Evolutionary conservation across 2,797 vertebrate genomes (phyloP), one percentile per base, ranked within the genome.

Genomic region (Anomalospiza imberbis): DNA sequence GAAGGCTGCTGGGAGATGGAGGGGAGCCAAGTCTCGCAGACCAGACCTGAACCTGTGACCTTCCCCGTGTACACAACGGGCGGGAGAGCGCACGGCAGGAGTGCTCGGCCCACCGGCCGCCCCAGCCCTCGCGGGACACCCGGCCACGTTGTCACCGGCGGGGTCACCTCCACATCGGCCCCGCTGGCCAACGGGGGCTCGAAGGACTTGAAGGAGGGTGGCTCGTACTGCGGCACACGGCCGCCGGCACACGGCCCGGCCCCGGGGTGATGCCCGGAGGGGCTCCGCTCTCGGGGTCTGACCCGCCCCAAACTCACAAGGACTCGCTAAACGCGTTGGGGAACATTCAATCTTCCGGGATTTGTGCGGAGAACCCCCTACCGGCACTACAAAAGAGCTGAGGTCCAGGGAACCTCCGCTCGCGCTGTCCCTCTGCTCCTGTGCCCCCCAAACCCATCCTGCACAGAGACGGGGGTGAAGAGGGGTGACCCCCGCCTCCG

Each of bases 41-140:
- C 94, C 95, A 92, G 97, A 97, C 88, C 97, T 97, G 97, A 98
- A 97, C 97, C 97, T 54, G 95, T 97, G 97, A 97, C 97, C 97
- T 97, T 97, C 97, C 91, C 94, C 80, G 71, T 95, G 96, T 91
- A 96, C 94, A 95, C 97, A 96, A 93, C 55, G 82, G 95, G 91
- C 62, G 72, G 93, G 91, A 96, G 91, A 82, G 93, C 36, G 60
- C 91, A 76, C 66, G 92, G 95, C 91, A 55, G 88, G 81, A 80
- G 94, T 12, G 94, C 97, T 95, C 45, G 57, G 75, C 83, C 94
- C 89, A 26, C 83, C 86, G 93, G 21, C 54, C 83, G 89, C 89
- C 93, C 73, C 93, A 93, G 57, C 34, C 85, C 87, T 92, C 50
- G 34, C 6, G 53, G 85, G 91, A 55, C 21, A 17, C 58, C 25